Percentiles rank a stretch among this genome's conserved stretches.
Conservation (phyloP, 2,888 invertebrate genomes). For the Eurytoma adleriae region DNA sequence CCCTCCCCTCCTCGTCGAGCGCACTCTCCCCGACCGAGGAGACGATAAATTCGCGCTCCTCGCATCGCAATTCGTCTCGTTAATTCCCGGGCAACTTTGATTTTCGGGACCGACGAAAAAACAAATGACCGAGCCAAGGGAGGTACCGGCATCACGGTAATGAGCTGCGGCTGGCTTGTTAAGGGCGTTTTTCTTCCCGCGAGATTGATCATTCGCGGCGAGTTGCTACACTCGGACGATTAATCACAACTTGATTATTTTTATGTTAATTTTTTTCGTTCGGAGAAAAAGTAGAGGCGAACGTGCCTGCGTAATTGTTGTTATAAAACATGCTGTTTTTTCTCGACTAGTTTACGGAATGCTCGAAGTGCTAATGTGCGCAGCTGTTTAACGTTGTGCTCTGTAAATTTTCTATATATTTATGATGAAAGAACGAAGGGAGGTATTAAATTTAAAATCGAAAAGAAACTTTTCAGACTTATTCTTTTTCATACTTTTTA, state of each 20-base stretch:
- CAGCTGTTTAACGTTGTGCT: too few species aligned
- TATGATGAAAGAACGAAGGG: too few species aligned
- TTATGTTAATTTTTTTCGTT: constrained; percentile 2
- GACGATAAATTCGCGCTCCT: too few species aligned
- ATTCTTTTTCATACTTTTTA: too few species aligned
- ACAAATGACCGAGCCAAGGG: background rate
- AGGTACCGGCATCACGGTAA: background rate
- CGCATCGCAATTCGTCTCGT: background rate
- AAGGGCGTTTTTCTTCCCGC: background rate
- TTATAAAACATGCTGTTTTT: background rate
- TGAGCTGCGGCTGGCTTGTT: background rate
- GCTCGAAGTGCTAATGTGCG: too few species aligned
- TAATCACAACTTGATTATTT: constrained; percentile 7
- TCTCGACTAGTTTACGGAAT: background rate
- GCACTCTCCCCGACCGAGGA: background rate
- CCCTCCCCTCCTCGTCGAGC: background rate
- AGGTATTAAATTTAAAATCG: too few species aligned
- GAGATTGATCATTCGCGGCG: background rate
- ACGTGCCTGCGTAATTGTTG: background rate
- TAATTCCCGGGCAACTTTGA: background rate
- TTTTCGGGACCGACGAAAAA: background rate
- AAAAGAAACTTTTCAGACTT: too few species aligned
- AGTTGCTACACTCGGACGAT: background rate
- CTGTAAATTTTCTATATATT: too few species aligned
- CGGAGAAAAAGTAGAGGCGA: background rate